Percentiles rank a stretch among this genome's conserved stretches.
Conservation (phyloP, 2,797 vertebrate genomes). For the Acipenser transmontanus region DNA sequence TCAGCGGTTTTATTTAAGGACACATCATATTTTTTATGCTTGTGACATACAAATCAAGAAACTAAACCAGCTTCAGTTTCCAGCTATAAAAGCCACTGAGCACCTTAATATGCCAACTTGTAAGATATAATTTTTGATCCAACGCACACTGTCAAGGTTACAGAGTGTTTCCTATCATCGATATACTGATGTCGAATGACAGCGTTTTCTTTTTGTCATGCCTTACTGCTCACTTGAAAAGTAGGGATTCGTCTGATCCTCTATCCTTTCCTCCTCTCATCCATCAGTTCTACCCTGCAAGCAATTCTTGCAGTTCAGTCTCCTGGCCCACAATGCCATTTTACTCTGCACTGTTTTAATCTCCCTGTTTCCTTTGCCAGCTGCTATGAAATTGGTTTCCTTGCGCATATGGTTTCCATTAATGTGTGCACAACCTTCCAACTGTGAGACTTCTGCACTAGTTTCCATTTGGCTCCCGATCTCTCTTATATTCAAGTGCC, state of each 20-base stretch:
- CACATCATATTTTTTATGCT: background rate
- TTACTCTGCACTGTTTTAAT: slow-evolving; percentile 36
- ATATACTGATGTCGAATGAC: slow-evolving; percentile 17
- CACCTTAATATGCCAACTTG: too few species aligned
- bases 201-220: slow-evolving; percentile 46
- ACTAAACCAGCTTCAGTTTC: background rate
- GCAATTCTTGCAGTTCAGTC: background rate
- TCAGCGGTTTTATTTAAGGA: background rate
- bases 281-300: background rate
- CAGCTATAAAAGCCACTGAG: background rate
- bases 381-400: slow-evolving; percentile 7
- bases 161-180: too few species aligned
- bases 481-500: background rate
- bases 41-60: background rate
- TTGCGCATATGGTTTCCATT: slow-evolving; percentile 7
- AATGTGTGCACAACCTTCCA: slow-evolving; percentile 6
- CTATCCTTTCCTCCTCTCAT: too few species aligned
- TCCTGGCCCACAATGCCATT: slow-evolving; percentile 23
- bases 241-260: too few species aligned
- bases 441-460: background rate
- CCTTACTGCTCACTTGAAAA: slow-evolving; percentile 33
- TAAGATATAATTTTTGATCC: too few species aligned
- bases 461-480: background rate
- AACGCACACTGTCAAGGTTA: too few species aligned
- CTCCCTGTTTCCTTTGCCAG: slow-evolving; percentile 2